These are phyloP conservation scores for Protomyctophum bolini DNA, from an alignment of 2,113 vertebrate genomes.

Conservation along the genomic window DNA sequence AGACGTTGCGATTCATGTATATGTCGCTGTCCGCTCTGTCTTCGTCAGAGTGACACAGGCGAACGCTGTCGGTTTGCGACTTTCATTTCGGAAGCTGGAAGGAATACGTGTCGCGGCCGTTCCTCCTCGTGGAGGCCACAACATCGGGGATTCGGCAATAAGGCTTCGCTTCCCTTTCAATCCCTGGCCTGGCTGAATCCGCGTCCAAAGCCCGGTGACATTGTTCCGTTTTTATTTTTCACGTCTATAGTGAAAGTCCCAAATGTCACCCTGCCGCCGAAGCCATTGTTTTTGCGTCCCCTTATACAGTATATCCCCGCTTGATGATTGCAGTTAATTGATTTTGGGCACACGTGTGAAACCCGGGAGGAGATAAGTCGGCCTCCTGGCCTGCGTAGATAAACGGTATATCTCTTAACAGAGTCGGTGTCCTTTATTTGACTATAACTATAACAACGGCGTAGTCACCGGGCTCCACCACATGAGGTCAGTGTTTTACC, in stretches of 20 bases:
- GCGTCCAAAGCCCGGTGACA: too few relatives aligned
- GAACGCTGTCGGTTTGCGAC: not conserved
- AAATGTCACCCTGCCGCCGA: not conserved
- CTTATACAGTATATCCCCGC: not conserved
- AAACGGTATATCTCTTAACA: not conserved
- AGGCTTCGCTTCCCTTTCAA: too few relatives aligned
- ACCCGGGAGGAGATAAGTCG: conserved; percentile 20
- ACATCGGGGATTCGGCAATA: too few relatives aligned
- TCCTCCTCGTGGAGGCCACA: too few relatives aligned
- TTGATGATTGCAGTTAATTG: conserved; percentile 26
- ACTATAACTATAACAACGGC: not conserved
- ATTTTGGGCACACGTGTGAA: conserved; percentile 16
- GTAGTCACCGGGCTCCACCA: conserved; percentile 48
- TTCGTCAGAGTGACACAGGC: conserved; percentile 1
- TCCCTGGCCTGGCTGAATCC: too few relatives aligned
- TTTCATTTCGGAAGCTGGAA: conserved; percentile 1
- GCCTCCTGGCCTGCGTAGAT: conserved; percentile 2
- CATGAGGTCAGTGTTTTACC: conserved; percentile 63
- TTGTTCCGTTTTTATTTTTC: too few relatives aligned
- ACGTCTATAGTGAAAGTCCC: too few relatives aligned
- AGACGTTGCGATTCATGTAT: conserved; percentile 39
- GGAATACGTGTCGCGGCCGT: not conserved
- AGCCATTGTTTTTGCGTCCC: conserved; percentile 9
- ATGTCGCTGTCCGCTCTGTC: conserved; percentile 39
- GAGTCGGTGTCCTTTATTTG: not conserved